Base-by-base conservation (phyloP, 2,113 vertebrate species). In the Pholis gunnellus region DNA sequence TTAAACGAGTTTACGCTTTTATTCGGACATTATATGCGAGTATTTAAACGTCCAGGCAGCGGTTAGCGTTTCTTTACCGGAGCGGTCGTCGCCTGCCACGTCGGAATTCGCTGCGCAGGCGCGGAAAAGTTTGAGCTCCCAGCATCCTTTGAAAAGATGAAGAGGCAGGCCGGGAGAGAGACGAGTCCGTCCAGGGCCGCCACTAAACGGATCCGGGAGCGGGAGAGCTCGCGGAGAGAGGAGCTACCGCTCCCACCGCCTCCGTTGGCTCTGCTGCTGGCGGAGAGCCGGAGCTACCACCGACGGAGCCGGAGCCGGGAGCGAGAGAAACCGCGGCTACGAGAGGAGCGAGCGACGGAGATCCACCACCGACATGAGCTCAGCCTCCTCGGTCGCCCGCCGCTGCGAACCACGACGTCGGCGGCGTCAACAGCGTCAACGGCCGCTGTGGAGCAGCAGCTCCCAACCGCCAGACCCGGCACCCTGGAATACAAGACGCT, bases 401-500 rank as follows among this genome's bases (percentile, higher is more conserved):
- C 93, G 15, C 89, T 93, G 0, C 86, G 94, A 6, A 89, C 89
- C 34, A 66, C 60, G 34, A 34, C 34, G 34, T 34, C 34, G 5
- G 27, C 48, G 17, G 48, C 2, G 48, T 18, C 1, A 87, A 94
- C 48, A 4, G 48, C 1, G 48, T 18, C 1, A 87, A 94, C 57
- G 91, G 94, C 46, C 15, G 11, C 92, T 5, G 3, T 18, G 48
- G 48, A 50, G 48, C 48, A 17, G 29, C 91, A 92, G 15, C 89
- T 92, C 0, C 86, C 93, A 5, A 89, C 89, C 27, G 61, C 61
- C n/a, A 25, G 54, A 14, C 54, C 66, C 0, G 91, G 88, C 9
- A 95, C 95, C 0, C 92, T 96, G 85, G 98, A 99, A 88, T 99
- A 99, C 91, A 99, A 99, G 86, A 99, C 98, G 9, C 93, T 99